Percentiles rank a stretch among this genome's conserved stretches.
Conservation (phyloP, 1,140 invertebrate genomes). For the Aphaenogaster floridana region DNA sequence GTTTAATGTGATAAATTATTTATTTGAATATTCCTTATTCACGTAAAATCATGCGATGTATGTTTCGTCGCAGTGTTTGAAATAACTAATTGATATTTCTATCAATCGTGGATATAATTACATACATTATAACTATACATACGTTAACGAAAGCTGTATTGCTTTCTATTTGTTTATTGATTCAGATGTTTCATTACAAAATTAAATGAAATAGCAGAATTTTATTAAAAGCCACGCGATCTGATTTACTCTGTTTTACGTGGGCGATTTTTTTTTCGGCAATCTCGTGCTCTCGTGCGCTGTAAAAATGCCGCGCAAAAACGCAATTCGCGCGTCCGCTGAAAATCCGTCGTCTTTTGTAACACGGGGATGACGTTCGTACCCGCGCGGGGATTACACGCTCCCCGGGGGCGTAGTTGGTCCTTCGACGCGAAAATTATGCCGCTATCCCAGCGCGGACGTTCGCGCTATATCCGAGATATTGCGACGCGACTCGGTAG, state of each 20-base stretch:
- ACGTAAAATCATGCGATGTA: not conserved
- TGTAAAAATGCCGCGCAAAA: constrained; percentile 22
- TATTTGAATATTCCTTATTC: not conserved
- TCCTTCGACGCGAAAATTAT: constrained; percentile 63
- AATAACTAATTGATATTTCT: constrained; percentile 8
- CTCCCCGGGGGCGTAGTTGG: not conserved
- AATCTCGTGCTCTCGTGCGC: constrained; percentile 13
- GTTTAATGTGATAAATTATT: constrained; percentile 4
- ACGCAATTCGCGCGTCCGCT: constrained; percentile 29
- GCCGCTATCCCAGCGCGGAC: constrained; percentile 14
- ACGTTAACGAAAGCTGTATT: not conserved
- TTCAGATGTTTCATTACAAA: not conserved
- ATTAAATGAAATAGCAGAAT: not conserved
- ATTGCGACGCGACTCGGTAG: constrained; percentile 21
- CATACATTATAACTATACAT: constrained; percentile 6
- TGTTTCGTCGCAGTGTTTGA: not conserved
- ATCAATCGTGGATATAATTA: not conserved
- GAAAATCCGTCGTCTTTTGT: constrained; percentile 44
- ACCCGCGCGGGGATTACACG: constrained; percentile 32
- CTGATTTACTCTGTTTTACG: not conserved
- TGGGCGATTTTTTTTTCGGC: not conserved
- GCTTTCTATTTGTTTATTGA: not conserved
- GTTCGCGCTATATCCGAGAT: constrained; percentile 49
- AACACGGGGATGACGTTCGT: constrained; percentile 26
- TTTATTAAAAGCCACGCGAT: not conserved